phyloP scores from a whole-genome alignment of 2,888 invertebrate species.

The Zygogramma bicolorata region DNA sequence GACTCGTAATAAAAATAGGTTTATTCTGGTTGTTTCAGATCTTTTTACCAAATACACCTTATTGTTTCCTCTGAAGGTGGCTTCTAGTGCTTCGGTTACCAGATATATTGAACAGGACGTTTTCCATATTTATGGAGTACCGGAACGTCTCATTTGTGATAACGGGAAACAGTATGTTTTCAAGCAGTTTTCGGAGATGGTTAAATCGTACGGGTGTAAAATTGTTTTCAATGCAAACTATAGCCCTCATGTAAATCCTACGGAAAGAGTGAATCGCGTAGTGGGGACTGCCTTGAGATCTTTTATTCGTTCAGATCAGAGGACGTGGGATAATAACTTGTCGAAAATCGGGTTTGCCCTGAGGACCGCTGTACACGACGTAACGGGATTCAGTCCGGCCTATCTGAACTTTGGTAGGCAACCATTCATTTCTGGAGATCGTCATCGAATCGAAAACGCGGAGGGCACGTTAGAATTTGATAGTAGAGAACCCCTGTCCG shows the following conservation, averaged over 20 bases:
- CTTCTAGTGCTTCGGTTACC: conserved; percentile 3
- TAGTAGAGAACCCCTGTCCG: neutral
- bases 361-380: conserved; percentile 42
- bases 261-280: conserved; percentile 55
- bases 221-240: too few species aligned
- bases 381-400: conserved; percentile 48
- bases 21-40: conserved; percentile 35
- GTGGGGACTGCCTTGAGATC: conserved; percentile 50
- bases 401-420: conserved; percentile 46
- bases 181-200: conserved; percentile 43
- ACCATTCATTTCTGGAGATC: conserved; percentile 20
- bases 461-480: neutral
- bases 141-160: too few species aligned
- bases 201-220: too few species aligned
- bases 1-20: conserved; percentile 19
- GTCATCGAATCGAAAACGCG: neutral
- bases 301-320: conserved; percentile 17
- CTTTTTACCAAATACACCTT: conserved; percentile 30
- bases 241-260: conserved; percentile 57
- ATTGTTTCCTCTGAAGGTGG: too few species aligned
- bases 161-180: conserved; percentile 21
- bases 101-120: conserved; percentile 31
- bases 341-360: conserved; percentile 50
- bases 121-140: conserved; percentile 46
- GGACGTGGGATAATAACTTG: conserved; percentile 50